Evolutionary conservation across 2,113 vertebrate genomes (phyloP).

Genomic region (Thryonomys swinderianus): DNA sequence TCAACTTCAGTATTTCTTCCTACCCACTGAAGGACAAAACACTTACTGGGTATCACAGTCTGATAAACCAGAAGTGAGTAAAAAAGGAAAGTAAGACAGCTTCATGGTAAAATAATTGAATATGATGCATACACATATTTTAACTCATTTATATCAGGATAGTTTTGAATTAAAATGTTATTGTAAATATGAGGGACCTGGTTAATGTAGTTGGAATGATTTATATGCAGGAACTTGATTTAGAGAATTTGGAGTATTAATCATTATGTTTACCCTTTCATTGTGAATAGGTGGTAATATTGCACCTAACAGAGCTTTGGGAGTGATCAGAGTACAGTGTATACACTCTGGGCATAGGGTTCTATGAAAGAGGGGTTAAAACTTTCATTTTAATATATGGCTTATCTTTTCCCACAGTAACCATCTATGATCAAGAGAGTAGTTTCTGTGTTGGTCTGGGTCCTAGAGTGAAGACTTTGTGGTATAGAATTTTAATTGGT

Average conservation of each 20-base stretch:
- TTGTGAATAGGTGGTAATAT: not conserved
- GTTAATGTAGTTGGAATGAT: not conserved
- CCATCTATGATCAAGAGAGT: not conserved
- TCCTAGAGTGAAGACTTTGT: not conserved
- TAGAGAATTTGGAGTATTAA: not conserved
- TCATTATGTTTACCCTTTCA: not conserved
- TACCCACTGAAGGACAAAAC: not conserved
- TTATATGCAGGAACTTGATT: not conserved
- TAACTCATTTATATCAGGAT: not conserved
- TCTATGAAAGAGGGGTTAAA: not conserved
- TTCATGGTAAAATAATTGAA: not conserved
- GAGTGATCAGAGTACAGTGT: not conserved
- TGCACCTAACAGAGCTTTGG: not conserved
- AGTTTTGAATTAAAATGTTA: constrained; percentile 34
- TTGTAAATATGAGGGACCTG: not conserved
- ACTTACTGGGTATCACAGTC: not conserved
- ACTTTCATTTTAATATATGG: not conserved
- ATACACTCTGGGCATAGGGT: not conserved
- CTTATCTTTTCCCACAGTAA: not conserved
- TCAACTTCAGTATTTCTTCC: constrained; percentile 41
- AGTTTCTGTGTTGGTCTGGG: not conserved
- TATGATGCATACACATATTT: not conserved
- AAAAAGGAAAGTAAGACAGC: not conserved
- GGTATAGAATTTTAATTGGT: not conserved
- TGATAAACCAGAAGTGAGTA: not conserved